These are phyloP conservation scores for Setipinna tenuifilis DNA, from an alignment of 2,797 vertebrate species.

Conservation along the genomic window DNA sequence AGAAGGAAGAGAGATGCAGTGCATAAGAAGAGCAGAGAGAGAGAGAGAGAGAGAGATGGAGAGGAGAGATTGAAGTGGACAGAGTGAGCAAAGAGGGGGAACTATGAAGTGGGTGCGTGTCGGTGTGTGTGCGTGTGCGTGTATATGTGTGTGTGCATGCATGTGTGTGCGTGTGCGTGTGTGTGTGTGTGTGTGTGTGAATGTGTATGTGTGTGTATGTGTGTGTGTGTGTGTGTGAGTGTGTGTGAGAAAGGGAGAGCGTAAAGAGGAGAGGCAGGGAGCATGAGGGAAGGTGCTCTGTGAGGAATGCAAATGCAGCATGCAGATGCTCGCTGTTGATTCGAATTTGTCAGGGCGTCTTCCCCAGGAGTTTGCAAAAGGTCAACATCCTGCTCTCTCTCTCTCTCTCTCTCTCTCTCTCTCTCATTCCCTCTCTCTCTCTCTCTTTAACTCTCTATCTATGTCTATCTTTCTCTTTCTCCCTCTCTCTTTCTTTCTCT, in stretches of 20 bases:
- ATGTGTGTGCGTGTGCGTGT: background rate
- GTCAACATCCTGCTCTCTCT: slow-evolving; percentile 52
- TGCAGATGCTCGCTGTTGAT: slow-evolving; percentile 62
- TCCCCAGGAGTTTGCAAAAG: slow-evolving; percentile 48
- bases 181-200: slow-evolving; percentile 13
- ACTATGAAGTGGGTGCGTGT: background rate
- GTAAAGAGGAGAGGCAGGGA: background rate
- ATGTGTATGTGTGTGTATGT: background rate
- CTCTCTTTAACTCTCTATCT: slow-evolving; percentile 14
- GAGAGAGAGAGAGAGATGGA: background rate
- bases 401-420: background rate
- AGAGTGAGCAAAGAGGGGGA: background rate
- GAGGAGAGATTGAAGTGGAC: background rate
- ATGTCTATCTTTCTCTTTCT: background rate
- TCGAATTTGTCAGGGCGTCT: slow-evolving; percentile 59
- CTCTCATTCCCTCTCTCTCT: slow-evolving; percentile 23
- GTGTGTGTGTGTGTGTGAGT: background rate
- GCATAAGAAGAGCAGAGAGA: background rate
- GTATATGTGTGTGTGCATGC: background rate
- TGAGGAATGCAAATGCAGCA: slow-evolving; percentile 39
- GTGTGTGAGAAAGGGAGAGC: background rate
- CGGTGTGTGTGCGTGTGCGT: background rate
- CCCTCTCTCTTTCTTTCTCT: background rate
- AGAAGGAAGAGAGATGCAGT: slow-evolving; percentile 50
- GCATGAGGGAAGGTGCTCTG: slow-evolving; percentile 10